These are phyloP conservation scores for Paramuricea clavata DNA, from an alignment of 92 coral and sea anemone species.

Conservation along the genomic window DNA sequence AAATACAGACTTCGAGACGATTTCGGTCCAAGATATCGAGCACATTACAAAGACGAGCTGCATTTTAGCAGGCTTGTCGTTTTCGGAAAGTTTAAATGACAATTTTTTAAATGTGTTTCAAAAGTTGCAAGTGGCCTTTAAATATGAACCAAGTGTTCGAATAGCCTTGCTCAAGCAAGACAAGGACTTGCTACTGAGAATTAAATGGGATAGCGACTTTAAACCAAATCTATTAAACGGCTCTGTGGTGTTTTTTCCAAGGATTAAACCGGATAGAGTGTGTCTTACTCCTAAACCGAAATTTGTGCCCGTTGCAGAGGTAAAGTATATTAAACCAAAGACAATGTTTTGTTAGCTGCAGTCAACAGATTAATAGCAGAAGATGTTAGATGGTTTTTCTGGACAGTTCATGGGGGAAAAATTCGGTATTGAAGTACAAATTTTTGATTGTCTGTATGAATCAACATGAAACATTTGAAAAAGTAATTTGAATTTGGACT, in stretches of 20 bases:
- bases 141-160: constrained; percentile 41
- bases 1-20: constrained; percentile 23
- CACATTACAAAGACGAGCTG: constrained; percentile 45
- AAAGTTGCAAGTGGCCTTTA: constrained; percentile 50
- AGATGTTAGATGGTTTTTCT: no score
- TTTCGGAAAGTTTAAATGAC: background rate
- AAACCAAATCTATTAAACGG: background rate
- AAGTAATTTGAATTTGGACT: no score
- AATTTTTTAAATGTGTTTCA: background rate
- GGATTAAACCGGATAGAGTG: constrained; percentile 60
- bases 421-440: no score
- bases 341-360: no score
- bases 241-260: constrained; percentile 69
- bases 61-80: constrained; percentile 46
- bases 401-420: no score
- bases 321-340: background rate
- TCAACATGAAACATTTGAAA: no score
- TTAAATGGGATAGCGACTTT: background rate
- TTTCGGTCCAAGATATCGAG: constrained; percentile 49
- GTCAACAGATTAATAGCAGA: no score
- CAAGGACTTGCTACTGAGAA: constrained; percentile 18
- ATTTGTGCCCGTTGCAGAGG: constrained; percentile 14
- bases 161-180: constrained; percentile 52
- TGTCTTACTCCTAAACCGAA: constrained; percentile 63
- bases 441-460: no score